phyloP scores from a whole-genome alignment of 2,797 vertebrate genomes.

The Alauda arvensis region DNA sequence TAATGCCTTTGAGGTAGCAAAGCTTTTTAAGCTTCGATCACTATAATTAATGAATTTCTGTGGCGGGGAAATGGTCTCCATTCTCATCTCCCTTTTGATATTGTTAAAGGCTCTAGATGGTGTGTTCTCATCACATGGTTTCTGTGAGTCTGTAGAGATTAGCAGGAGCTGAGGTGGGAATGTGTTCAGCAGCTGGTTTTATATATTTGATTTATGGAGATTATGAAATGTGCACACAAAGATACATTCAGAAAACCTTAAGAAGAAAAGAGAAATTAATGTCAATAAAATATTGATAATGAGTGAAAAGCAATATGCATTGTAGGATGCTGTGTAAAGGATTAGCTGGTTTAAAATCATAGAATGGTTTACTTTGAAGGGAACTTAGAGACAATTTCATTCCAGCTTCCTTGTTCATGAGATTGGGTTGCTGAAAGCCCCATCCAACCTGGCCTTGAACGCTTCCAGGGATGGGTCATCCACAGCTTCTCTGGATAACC shows the following conservation, averaged over 20 bases:
- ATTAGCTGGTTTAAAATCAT: background rate
- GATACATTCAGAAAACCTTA: background rate
- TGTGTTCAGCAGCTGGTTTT: background rate
- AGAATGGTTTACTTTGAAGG: background rate
- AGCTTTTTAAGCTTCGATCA: background rate
- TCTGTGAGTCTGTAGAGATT: background rate
- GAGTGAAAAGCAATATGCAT: background rate
- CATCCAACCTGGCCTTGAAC: background rate
- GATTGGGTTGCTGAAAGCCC: background rate
- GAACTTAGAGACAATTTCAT: background rate
- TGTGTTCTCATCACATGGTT: background rate
- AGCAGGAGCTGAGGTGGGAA: background rate
- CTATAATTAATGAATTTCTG: background rate
- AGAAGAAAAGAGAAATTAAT: background rate
- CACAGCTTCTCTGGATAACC: background rate
- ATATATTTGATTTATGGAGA: fast-evolving
- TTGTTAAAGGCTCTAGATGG: background rate
- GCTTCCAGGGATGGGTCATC: background rate
- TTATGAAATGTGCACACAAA: fast-evolving
- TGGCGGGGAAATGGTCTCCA: background rate
- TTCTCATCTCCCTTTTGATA: background rate
- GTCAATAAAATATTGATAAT: background rate
- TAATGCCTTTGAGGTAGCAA: background rate
- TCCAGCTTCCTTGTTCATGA: background rate
- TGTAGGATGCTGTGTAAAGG: background rate